phyloP scores from a whole-genome alignment of 2,113 vertebrate genomes.

The Paramormyrops kingsleyae region DNA sequence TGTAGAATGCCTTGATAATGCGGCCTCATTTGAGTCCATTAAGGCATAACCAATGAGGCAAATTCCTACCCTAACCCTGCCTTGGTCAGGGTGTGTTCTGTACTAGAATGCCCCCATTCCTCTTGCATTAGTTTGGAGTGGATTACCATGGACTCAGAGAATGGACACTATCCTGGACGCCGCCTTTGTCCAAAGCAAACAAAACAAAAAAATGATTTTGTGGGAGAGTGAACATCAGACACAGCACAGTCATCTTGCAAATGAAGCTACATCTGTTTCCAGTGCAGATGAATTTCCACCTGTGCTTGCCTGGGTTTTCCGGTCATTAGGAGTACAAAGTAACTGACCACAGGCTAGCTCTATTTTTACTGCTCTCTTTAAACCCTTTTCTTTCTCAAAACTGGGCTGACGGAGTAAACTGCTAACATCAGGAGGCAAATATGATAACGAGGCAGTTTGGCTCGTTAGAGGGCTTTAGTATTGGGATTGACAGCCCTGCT shows the following conservation, averaged over 20 bases:
- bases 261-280: not conserved
- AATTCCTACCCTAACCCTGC: conserved; percentile 3
- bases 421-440: not conserved
- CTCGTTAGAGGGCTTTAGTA: not conserved
- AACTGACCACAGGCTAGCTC: not conserved
- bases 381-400: not conserved
- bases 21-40: not conserved
- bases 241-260: not conserved
- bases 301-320: not conserved
- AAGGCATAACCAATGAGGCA: conserved; percentile 7
- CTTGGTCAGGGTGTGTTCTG: not conserved
- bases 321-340: not conserved
- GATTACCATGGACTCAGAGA: not conserved
- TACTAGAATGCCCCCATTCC: not conserved
- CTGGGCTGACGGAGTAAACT: not conserved
- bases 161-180: not conserved
- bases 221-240: not conserved
- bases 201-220: not conserved
- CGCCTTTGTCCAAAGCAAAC: not conserved
- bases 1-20: not conserved
- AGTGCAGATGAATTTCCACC: not conserved
- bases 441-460: not conserved
- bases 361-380: not conserved
- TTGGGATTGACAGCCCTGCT: not conserved
- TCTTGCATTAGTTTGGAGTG: not conserved